Evolutionary conservation across 2,797 vertebrate species (phyloP), one percentile per base, ranked within the genome.

Genomic region (Catamblyrhynchus diadema): DNA sequence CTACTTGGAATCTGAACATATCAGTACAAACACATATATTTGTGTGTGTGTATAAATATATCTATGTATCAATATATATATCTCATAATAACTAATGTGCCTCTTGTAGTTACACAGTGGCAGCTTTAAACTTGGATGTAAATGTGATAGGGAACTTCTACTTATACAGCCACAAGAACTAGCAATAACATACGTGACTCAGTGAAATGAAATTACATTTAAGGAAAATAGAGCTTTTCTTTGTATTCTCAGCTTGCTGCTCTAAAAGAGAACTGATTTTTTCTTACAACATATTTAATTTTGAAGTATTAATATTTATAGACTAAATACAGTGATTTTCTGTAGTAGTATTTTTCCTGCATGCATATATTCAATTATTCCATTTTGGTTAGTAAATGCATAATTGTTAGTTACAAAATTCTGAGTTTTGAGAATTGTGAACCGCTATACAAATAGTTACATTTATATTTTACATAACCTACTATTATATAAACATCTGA

Each of bases 401-500:
- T 91, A 44, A 71, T 51, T 91, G 88, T 61, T 88, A 93, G 41
- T 54, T 47, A 32, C 10, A 95, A 42, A 59, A 66, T 84, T 74
- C 48, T 15, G 42, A 35, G 8, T 72, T 82, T 85, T 90, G 32
- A 78, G 72, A 72, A 73, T 54, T 27, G 33, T 35, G 23, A 60
- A 24, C n/a, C 92, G 41, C 41, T 90, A 51, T 79, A 44, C 42
- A 86, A 93, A 86, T 27, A 92, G 28, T 86, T 67, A 88, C 65
- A 53, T 65, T 54, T 51, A 30, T 39, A 54, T 79, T 95, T 95
- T 93, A 92, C 10, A 32, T 96, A 94, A 85, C 66, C 44, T 41
- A 42, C 47, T 48, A 37, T 96, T 95, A 92, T 91, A 75, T 92
- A 93, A 86, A 93, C 57, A 69, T 78, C 77, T 59, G 73, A 90